These are phyloP conservation scores for Drosophila jambulina DNA, from an alignment of 1,140 invertebrate genomes.

Conservation along the genomic window DNA sequence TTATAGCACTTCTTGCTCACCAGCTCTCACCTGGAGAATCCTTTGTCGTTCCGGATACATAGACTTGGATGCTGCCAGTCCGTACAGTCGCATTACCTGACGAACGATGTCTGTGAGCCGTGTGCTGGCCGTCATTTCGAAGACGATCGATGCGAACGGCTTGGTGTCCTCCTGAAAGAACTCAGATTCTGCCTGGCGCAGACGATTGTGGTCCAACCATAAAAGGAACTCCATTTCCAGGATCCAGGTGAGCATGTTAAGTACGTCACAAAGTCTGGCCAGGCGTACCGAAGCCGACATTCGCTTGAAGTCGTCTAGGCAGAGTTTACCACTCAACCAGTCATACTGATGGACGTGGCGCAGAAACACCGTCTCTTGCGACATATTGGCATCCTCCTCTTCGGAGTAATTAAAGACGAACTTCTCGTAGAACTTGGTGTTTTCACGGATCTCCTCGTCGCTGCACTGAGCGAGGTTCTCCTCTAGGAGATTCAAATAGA, in stretches of 20 bases:
- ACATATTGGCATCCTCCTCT: slow-evolving; percentile 49
- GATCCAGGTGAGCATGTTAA: slow-evolving; percentile 57
- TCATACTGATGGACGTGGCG: slow-evolving; percentile 66
- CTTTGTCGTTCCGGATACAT: slow-evolving; percentile 35
- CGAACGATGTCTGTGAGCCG: slow-evolving; percentile 48
- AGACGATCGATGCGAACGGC: slow-evolving; percentile 58
- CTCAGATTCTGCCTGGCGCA: slow-evolving; percentile 60
- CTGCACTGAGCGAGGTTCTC: slow-evolving; percentile 52
- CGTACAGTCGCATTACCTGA: slow-evolving; percentile 52
- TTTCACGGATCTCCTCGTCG: slow-evolving; percentile 31
- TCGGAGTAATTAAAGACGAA: slow-evolving; percentile 32
- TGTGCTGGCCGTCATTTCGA: slow-evolving; percentile 37
- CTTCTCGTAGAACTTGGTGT: slow-evolving; percentile 43
- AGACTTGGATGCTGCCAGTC: slow-evolving; percentile 36
- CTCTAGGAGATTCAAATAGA: slow-evolving; percentile 55
- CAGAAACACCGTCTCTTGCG: slow-evolving; percentile 45
- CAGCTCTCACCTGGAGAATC: slow-evolving; percentile 48
- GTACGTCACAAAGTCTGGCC: slow-evolving; percentile 56
- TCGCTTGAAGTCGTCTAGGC: slow-evolving; percentile 62
- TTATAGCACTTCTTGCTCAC: neutral
- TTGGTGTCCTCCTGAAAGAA: slow-evolving; percentile 61
- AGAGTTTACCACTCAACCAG: slow-evolving; percentile 61
- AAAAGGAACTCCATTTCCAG: slow-evolving; percentile 63
- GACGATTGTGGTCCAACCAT: slow-evolving; percentile 67
- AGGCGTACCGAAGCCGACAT: slow-evolving; percentile 53